Evolutionary conservation across 2,888 invertebrate genomes (phyloP).

Genomic region (Dryococelus australis): DNA sequence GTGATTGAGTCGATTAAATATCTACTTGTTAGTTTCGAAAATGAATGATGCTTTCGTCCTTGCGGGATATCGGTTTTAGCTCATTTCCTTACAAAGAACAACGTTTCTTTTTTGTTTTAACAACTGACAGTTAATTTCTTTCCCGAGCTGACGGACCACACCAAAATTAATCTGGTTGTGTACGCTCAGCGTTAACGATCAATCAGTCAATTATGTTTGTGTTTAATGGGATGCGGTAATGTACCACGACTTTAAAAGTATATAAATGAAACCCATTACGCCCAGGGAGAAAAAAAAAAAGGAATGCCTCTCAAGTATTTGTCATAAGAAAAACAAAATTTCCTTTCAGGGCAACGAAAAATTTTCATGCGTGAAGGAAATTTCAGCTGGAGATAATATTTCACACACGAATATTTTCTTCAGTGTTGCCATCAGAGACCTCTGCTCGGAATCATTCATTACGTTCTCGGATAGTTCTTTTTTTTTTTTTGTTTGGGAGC

Average conservation of each 20-base stretch:
- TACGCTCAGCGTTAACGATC: background rate
- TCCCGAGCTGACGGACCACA: background rate
- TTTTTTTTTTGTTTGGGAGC: background rate
- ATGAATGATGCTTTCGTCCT: no score
- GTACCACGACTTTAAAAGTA: background rate
- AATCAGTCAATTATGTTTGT: background rate
- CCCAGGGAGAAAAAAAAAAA: background rate
- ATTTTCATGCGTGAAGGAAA: background rate
- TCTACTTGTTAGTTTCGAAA: no score
- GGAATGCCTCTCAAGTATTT: background rate
- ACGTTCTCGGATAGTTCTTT: background rate
- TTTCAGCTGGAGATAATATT: slow-evolving; percentile 9
- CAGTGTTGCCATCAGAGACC: background rate
- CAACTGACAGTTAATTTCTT: no score
- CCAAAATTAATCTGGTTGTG: background rate
- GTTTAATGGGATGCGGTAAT: background rate
- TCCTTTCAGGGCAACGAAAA: background rate
- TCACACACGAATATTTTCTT: background rate
- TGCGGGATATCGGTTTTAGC: no score
- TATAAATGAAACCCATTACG: background rate
- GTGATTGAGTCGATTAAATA: no score
- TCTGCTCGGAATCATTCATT: background rate
- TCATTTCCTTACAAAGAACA: no score
- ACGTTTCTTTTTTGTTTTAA: no score
- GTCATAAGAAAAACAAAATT: background rate